A percentile compares a stretch with the other conserved stretches of the same genome.
phyloP scores from a whole-genome alignment of 2,113 vertebrate genomes.

The Glaucidium brasilianum region DNA sequence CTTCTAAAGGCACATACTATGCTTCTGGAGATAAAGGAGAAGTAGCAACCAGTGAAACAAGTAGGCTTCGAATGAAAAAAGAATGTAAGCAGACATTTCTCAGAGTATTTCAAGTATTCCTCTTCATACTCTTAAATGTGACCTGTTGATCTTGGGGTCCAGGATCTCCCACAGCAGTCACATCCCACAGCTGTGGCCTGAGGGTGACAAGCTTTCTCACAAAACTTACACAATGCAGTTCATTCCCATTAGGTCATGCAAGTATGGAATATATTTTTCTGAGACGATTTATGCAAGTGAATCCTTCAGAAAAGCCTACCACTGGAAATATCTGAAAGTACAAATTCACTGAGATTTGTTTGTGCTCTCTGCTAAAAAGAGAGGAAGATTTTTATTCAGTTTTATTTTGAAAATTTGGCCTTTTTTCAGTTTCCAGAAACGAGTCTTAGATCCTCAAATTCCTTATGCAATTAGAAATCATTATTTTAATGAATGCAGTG shows the following conservation, averaged over 20 bases:
- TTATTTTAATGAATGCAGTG: background rate
- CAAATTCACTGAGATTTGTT: background rate
- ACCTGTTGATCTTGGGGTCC: background rate
- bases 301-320: background rate
- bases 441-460: background rate
- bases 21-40: background rate
- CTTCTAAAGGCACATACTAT: background rate
- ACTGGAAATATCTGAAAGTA: background rate
- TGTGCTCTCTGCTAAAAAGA: background rate
- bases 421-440: background rate
- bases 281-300: background rate
- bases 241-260: background rate
- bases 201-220: background rate
- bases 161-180: background rate
- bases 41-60: background rate
- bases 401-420: background rate
- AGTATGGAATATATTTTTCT: background rate
- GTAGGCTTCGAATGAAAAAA: background rate
- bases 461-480: background rate
- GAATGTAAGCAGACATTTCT: background rate
- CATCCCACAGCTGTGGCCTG: too few relatives aligned
- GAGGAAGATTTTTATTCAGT: background rate
- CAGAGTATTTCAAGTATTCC: background rate
- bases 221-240: background rate
- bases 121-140: background rate